A percentile compares a stretch with the other conserved stretches of the same genome.
These are phyloP conservation scores for Sturmia bella DNA, from an alignment of 2,888 invertebrate species.

Conservation along the genomic window DNA sequence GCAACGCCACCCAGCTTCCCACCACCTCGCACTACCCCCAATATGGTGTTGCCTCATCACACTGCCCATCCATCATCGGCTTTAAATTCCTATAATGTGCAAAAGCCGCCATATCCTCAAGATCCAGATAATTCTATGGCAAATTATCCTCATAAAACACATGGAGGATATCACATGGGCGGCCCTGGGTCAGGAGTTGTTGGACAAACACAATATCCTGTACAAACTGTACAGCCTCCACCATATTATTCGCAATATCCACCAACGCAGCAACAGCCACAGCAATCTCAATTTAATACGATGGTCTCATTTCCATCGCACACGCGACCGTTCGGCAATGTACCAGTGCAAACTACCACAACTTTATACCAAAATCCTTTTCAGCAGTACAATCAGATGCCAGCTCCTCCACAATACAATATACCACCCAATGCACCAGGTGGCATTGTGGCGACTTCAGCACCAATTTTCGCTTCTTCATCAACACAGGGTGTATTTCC, in stretches of 20 bases:
- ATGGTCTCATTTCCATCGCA: slow-evolving; percentile 67
- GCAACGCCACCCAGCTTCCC: slow-evolving; percentile 76
- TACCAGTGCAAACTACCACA: slow-evolving; percentile 57
- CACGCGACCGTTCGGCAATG: slow-evolving; percentile 48
- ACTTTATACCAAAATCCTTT: slow-evolving; percentile 59
- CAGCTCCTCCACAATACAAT: slow-evolving; percentile 62
- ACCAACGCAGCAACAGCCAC: slow-evolving; percentile 60
- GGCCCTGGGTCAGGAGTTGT: slow-evolving; percentile 17
- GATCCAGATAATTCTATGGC: slow-evolving; percentile 21
- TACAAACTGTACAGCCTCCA: slow-evolving; percentile 50
- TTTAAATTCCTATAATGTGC: slow-evolving; percentile 45
- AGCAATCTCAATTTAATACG: slow-evolving; percentile 57
- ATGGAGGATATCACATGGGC: slow-evolving; percentile 53
- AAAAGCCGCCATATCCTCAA: slow-evolving; percentile 54
- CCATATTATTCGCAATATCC: slow-evolving; percentile 54
- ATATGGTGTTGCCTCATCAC: slow-evolving; percentile 63
- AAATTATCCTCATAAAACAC: slow-evolving; percentile 57
- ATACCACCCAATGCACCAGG: slow-evolving; percentile 61
- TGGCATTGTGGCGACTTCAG: slow-evolving; percentile 66
- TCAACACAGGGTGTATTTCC: slow-evolving; percentile 54
- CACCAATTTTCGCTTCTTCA: slow-evolving; percentile 65
- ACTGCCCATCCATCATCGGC: slow-evolving; percentile 51
- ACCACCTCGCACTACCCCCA: slow-evolving; percentile 75
- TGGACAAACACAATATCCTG: slow-evolving; percentile 50
- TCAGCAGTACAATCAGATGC: slow-evolving; percentile 68